A percentile compares a stretch with the other conserved stretches of the same genome.
phyloP scores from a whole-genome alignment of 2,113 vertebrate species.

The Centropus unirufus region DNA sequence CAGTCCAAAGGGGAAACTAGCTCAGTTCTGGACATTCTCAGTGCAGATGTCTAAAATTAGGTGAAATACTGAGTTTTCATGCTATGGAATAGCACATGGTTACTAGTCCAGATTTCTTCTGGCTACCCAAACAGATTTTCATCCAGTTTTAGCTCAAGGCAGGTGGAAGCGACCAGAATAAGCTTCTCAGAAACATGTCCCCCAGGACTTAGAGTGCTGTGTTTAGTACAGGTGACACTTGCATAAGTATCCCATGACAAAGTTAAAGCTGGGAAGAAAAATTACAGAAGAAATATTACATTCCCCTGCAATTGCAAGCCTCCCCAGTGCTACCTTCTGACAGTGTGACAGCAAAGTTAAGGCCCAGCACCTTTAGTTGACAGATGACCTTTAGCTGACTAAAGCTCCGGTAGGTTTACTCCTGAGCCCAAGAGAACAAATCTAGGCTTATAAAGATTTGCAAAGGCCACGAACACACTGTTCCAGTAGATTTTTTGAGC shows the following conservation, averaged over 20 bases:
- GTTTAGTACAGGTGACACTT: neutral
- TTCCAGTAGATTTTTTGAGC: neutral
- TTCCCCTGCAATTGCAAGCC: neutral
- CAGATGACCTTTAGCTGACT: slow-evolving; percentile 59
- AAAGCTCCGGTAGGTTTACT: slow-evolving; percentile 42
- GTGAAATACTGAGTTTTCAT: neutral
- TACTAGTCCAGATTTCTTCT: neutral
- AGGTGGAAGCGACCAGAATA: neutral
- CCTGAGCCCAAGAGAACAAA: slow-evolving; percentile 42
- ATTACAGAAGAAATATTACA: neutral
- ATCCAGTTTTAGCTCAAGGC: neutral
- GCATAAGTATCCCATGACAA: neutral
- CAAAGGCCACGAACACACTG: slow-evolving; percentile 37
- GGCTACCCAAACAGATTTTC: neutral
- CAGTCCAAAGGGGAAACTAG: accelerated
- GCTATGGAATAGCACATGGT: neutral
- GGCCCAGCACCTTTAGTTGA: slow-evolving; percentile 50
- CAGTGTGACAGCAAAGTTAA: slow-evolving; percentile 34
- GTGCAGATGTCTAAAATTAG: neutral
- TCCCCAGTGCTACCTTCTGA: neutral
- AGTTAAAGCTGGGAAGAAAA: neutral
- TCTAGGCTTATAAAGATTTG: slow-evolving; percentile 39
- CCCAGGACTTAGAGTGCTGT: neutral
- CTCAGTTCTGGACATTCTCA: neutral
- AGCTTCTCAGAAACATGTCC: neutral